These are phyloP conservation scores for Edolisoma coerulescens DNA, from an alignment of 2,113 vertebrate genomes.

Conservation along the genomic window DNA sequence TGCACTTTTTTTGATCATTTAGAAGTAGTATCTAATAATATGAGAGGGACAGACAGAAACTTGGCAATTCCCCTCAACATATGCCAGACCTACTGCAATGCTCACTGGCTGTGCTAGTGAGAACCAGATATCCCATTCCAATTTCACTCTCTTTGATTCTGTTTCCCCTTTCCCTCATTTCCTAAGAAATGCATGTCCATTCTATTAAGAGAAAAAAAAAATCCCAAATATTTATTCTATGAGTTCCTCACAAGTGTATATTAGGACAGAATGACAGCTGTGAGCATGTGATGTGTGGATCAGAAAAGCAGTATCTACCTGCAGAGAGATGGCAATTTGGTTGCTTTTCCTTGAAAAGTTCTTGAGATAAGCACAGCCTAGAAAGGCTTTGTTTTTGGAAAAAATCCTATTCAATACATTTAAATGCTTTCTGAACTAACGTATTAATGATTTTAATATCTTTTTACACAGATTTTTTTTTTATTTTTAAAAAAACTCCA, in stretches of 20 bases:
- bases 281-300: neutral
- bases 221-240: fast-evolving
- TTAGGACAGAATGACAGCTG: neutral
- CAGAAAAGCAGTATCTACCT: neutral
- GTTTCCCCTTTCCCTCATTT: neutral
- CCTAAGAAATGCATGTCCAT: neutral
- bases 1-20: neutral
- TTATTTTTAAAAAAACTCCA: neutral
- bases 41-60: neutral
- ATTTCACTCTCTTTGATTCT: neutral
- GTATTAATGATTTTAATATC: neutral
- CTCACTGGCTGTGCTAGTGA: neutral
- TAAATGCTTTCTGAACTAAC: neutral
- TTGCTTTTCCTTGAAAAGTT: neutral
- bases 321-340: neutral
- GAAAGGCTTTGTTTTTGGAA: neutral
- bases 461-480: too few species aligned
- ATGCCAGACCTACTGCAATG: neutral
- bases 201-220: neutral
- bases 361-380: neutral
- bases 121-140: neutral
- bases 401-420: neutral
- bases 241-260: neutral
- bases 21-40: neutral
- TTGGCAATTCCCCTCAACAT: neutral